A percentile compares a stretch with the other conserved stretches of the same genome.
Conservation (phyloP, 1,140 invertebrate genomes). For the Muscidifurax raptorellus region DNA sequence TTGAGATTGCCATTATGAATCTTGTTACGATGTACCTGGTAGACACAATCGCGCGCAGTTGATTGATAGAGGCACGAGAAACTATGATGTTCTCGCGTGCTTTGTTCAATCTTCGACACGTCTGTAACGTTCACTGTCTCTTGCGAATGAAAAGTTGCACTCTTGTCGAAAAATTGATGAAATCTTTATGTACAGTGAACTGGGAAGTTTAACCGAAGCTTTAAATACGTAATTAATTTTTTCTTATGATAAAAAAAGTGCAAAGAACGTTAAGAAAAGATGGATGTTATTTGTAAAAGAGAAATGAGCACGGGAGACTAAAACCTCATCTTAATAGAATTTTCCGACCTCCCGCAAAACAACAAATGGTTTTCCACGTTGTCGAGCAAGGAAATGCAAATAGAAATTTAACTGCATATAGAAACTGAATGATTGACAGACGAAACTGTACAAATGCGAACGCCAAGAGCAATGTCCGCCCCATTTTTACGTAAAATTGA, state of each 20-base stretch:
- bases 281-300: constrained; percentile 29
- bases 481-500: constrained; percentile 39
- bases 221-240: constrained; percentile 60
- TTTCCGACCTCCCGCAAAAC: constrained; percentile 7
- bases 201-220: constrained; percentile 52
- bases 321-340: constrained; percentile 27
- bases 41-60: constrained; percentile 67
- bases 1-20: constrained; percentile 53
- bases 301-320: constrained; percentile 11
- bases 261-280: constrained; percentile 28
- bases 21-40: constrained; percentile 72
- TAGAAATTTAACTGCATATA: constrained; percentile 20
- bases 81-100: constrained; percentile 54
- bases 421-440: constrained; percentile 36
- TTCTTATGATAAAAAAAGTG: constrained; percentile 34
- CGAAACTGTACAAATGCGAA: constrained; percentile 46
- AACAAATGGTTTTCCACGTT: background rate
- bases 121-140: constrained; percentile 37
- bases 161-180: constrained; percentile 3
- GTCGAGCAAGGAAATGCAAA: constrained; percentile 28
- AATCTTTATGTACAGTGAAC: constrained; percentile 44
- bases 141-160: constrained; percentile 13
- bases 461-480: constrained; percentile 43
- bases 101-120: constrained; percentile 37
- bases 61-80: constrained; percentile 66